A percentile compares a stretch with the other conserved stretches of the same genome.
Evolutionary conservation across 1,140 invertebrate species (phyloP).

Genomic region (Carposina sasakii): DNA sequence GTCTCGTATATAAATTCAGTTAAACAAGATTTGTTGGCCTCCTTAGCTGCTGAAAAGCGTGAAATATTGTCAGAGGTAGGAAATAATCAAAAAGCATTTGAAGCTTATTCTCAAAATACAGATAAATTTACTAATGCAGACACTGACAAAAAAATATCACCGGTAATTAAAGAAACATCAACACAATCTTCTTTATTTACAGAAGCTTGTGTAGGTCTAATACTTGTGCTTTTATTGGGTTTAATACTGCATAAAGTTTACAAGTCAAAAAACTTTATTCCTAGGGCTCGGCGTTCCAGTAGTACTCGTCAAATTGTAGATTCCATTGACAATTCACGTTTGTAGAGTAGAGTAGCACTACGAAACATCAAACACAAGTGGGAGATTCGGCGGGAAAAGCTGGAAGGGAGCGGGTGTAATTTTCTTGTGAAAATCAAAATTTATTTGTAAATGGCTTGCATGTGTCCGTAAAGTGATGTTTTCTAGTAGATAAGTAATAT

Average conservation of each 20-base stretch:
- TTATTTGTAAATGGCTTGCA: too few relatives aligned
- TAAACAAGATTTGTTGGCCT: constrained; percentile 20
- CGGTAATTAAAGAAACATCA: constrained; percentile 6
- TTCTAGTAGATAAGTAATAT: too few relatives aligned
- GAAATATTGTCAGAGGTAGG: constrained; percentile 16
- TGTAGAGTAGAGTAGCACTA: constrained; percentile 18
- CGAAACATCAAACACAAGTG: too few relatives aligned
- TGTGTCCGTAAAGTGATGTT: too few relatives aligned
- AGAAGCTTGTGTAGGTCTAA: constrained; percentile 29
- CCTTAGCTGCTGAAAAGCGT: constrained; percentile 22
- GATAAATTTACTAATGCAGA: constrained; percentile 9
- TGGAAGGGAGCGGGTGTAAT: too few relatives aligned
- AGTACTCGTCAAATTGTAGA: constrained; percentile 27
- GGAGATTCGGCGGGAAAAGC: too few relatives aligned
- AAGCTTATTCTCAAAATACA: constrained; percentile 9
- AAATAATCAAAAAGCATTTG: constrained; percentile 19
- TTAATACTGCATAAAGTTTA: constrained; percentile 32
- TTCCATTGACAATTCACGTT: constrained; percentile 27
- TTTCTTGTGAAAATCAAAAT: too few relatives aligned
- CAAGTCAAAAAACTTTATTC: constrained; percentile 24
- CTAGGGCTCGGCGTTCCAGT: constrained; percentile 14
- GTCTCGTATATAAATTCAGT: constrained; percentile 22
- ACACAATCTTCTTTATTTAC: constrained; percentile 21
- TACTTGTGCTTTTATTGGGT: constrained; percentile 25
- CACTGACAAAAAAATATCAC: constrained; percentile 17